These are phyloP conservation scores for Streblospio benedicti DNA, from an alignment of 1,140 invertebrate species.

Conservation along the genomic window DNA sequence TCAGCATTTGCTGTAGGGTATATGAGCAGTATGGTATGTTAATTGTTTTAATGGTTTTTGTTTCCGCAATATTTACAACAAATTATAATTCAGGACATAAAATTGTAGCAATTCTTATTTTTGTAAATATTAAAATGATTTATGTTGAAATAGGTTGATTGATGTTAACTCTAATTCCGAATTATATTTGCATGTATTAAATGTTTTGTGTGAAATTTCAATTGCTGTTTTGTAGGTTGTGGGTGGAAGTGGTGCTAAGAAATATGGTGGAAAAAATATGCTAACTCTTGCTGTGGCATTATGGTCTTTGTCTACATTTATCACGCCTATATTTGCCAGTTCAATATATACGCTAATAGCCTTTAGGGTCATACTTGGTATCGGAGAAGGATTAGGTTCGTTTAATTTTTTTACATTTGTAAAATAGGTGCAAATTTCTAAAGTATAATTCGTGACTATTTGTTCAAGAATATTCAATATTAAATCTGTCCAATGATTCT, in stretches of 20 bases:
- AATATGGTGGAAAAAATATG: slow-evolving; percentile 64
- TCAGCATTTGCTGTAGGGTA: slow-evolving; percentile 72
- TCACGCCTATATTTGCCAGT: slow-evolving; percentile 62
- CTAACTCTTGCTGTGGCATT: slow-evolving; percentile 62
- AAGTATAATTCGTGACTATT: too few species aligned
- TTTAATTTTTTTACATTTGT: too few species aligned
- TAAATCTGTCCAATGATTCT: too few species aligned
- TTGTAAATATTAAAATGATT: neutral
- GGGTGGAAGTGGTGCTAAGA: slow-evolving; percentile 62
- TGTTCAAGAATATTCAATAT: too few species aligned
- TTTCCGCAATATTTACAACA: neutral
- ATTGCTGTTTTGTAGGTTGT: slow-evolving; percentile 56
- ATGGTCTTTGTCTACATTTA: slow-evolving; percentile 66
- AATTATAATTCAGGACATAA: neutral
- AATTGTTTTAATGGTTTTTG: neutral
- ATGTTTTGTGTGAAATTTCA: too few species aligned
- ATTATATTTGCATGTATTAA: too few species aligned
- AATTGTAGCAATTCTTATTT: slow-evolving; percentile 14
- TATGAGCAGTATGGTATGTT: slow-evolving; percentile 63
- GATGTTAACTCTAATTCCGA: too few species aligned
- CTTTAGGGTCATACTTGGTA: slow-evolving; percentile 60
- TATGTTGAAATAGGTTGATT: neutral
- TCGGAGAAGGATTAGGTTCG: slow-evolving; percentile 68
- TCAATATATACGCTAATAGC: slow-evolving; percentile 58
- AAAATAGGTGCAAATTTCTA: too few species aligned